phyloP scores from a whole-genome alignment of 2,113 vertebrate species.

The Speoplatyrhinus poulsoni region DNA sequence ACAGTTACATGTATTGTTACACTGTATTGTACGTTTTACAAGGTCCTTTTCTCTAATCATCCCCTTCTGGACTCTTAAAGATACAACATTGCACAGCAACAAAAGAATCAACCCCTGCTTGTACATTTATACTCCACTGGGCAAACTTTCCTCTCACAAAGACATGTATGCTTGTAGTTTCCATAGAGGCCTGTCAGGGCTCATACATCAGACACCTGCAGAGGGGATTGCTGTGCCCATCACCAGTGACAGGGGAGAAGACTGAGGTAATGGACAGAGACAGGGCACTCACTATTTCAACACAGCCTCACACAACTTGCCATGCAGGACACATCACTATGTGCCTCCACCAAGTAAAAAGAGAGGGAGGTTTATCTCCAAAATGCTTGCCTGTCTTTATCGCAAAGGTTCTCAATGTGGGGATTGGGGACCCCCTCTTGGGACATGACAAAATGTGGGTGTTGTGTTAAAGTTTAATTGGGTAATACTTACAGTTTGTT shows the following conservation, averaged over 20 bases:
- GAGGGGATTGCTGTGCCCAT: not conserved
- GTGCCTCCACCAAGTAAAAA: not conserved
- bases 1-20: too few species aligned
- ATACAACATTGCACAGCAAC: not conserved
- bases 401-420: not conserved
- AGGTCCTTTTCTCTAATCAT: too few species aligned
- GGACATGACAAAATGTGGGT: not conserved
- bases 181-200: constrained; percentile 32
- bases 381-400: constrained; percentile 18
- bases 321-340: not conserved
- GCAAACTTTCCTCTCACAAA: constrained; percentile 11
- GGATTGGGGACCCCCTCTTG: constrained; percentile 1
- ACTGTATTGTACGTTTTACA: too few species aligned
- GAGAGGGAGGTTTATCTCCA: not conserved
- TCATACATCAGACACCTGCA: constrained; percentile 33
- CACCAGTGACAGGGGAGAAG: constrained; percentile 27
- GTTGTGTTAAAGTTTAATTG: too few species aligned
- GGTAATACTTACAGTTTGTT: too few species aligned
- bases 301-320: constrained; percentile 2
- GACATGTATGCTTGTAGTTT: constrained; percentile 25
- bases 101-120: constrained; percentile 3
- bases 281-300: constrained; percentile 8
- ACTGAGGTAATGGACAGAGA: constrained; percentile 36
- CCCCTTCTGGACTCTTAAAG: too few species aligned
- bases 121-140: not conserved